A percentile compares a stretch with the other conserved stretches of the same genome.
Conservation (phyloP, 2,113 vertebrate species). For the Osmerus eperlanus region DNA sequence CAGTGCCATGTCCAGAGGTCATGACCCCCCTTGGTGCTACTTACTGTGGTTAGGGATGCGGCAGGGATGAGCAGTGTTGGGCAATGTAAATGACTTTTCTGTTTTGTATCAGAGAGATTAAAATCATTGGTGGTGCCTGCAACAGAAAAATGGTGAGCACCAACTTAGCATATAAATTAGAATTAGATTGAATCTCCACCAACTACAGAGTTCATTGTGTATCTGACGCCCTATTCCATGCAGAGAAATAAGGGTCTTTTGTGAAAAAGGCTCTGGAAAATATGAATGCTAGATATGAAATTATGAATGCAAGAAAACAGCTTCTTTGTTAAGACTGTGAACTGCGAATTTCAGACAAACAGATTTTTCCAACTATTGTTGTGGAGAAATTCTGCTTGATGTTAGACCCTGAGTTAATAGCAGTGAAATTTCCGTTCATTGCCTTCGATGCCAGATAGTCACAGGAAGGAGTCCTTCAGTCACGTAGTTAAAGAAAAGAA, state of each 20-base stretch:
- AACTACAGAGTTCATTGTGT: constrained; percentile 45
- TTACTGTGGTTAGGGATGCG: constrained; percentile 23
- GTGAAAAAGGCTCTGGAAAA: constrained; percentile 16
- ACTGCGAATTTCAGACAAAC: constrained; percentile 4
- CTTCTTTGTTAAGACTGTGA: constrained; percentile 9
- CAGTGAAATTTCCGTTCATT: background rate
- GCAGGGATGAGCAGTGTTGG: constrained; percentile 9
- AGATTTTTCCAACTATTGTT: background rate
- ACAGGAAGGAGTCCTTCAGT: background rate
- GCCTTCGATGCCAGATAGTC: background rate
- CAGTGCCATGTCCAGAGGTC: constrained; percentile 17
- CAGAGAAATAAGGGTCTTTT: constrained; percentile 24
- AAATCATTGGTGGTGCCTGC: constrained; percentile 48
- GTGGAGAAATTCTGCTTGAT: background rate
- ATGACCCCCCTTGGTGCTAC: constrained; percentile 27
- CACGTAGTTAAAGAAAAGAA: background rate
- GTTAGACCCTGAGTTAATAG: too few species aligned
- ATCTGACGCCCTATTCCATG: constrained; percentile 23
- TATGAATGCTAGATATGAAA: background rate
- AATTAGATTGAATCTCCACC: constrained; percentile 56
- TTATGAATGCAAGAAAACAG: constrained; percentile 3
- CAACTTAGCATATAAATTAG: constrained; percentile 66
- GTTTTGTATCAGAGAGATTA: constrained; percentile 57
- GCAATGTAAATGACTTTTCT: constrained; percentile 29
- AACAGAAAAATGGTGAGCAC: constrained; percentile 28